Evolutionary conservation across 2,113 vertebrate species (phyloP).

Genomic region (Nicator chloris): DNA sequence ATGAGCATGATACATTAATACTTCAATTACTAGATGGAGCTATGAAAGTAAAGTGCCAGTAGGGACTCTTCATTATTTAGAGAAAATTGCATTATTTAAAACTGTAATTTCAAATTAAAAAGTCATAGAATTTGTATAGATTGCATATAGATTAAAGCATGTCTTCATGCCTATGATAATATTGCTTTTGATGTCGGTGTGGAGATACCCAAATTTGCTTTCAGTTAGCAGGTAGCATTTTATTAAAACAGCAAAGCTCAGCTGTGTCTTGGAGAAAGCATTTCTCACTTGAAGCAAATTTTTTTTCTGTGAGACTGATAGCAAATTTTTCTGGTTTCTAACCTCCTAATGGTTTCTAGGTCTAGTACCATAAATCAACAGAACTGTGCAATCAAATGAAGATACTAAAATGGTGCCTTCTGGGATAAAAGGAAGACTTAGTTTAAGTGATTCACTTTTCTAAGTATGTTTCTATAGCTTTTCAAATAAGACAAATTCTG

Average conservation of each 20-base stretch:
- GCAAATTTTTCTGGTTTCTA: background rate
- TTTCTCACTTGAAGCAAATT: background rate
- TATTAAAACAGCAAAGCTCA: background rate
- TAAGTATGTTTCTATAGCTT: background rate
- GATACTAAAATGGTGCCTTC: background rate
- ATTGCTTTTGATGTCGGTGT: background rate
- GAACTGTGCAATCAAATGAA: background rate
- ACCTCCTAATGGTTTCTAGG: background rate
- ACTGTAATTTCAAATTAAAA: background rate
- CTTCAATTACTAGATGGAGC: background rate
- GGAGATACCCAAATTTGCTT: background rate
- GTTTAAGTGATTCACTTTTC: background rate
- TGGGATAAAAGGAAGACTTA: background rate
- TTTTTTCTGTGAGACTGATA: background rate
- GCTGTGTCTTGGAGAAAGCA: background rate
- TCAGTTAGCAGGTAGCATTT: background rate
- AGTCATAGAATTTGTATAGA: background rate
- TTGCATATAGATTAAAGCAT: background rate
- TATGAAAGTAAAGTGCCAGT: constrained; percentile 14
- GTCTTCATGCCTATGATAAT: background rate
- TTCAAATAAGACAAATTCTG: background rate
- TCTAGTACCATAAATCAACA: background rate
- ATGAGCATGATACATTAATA: background rate
- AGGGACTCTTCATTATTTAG: background rate
- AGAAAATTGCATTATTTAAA: background rate